Conservation (phyloP, 2,113 vertebrate genomes). For the Crotalus tigris region DNA sequence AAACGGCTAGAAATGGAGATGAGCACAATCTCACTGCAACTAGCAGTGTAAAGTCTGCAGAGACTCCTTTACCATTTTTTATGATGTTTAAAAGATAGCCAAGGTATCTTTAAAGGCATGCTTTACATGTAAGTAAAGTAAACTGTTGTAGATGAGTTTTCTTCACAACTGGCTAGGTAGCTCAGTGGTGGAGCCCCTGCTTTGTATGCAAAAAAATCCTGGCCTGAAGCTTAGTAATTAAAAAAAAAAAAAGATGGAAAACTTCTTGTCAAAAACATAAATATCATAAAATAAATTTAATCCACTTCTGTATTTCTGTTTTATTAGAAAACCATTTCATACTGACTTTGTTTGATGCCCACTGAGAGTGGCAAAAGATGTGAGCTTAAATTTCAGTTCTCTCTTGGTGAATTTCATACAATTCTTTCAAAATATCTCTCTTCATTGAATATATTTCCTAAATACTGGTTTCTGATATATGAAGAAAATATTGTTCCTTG, state of each 20-base stretch:
- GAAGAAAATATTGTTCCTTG: neutral
- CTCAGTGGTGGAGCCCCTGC: neutral
- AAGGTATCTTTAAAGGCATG: neutral
- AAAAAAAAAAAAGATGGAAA: neutral
- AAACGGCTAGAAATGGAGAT: too few species aligned
- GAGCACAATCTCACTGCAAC: neutral
- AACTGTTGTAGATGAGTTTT: neutral
- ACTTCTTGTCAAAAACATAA: neutral
- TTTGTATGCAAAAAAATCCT: neutral
- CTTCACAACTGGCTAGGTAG: neutral
- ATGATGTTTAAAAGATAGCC: neutral
- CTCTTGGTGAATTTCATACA: neutral
- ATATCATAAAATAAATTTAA: neutral
- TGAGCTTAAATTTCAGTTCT: neutral
- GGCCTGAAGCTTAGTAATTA: neutral
- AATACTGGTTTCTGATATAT: neutral
- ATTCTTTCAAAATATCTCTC: neutral
- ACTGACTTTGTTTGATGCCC: neutral
- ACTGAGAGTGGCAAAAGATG: neutral
- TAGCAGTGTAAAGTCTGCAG: neutral
- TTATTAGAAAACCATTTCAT: neutral
- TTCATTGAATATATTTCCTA: neutral
- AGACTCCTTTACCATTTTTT: neutral
- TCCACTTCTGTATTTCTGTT: neutral
- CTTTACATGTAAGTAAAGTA: neutral